phyloP scores from a whole-genome alignment of 2,888 invertebrate species.

The Electrophaes corylata region DNA sequence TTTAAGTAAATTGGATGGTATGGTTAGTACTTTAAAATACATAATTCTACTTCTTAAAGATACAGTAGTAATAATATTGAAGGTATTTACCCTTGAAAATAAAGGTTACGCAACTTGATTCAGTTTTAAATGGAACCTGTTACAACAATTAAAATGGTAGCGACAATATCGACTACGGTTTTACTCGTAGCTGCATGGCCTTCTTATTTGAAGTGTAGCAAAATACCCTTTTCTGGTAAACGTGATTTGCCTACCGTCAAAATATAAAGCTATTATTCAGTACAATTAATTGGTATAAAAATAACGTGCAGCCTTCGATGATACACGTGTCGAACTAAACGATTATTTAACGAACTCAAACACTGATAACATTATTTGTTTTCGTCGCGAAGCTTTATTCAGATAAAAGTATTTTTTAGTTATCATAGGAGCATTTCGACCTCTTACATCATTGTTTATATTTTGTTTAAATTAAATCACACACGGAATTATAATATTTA shows the following conservation, averaged over 20 bases:
- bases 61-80: not conserved
- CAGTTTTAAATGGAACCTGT: slow-evolving; percentile 20
- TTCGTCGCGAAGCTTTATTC: slow-evolving; percentile 44
- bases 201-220: slow-evolving; percentile 1
- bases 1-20: too few relatives aligned
- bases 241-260: not conserved
- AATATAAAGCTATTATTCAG: not conserved
- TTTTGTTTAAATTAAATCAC: slow-evolving; percentile 25
- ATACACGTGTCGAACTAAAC: slow-evolving; percentile 39
- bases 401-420: slow-evolving; percentile 38
- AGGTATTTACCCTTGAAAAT: slow-evolving; percentile 18
- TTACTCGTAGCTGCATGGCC: slow-evolving; percentile 11
- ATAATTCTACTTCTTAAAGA: too few relatives aligned
- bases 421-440: slow-evolving; percentile 39
- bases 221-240: not conserved
- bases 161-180: slow-evolving; percentile 12
- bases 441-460: slow-evolving; percentile 43
- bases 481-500: slow-evolving; percentile 22
- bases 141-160: slow-evolving; percentile 10
- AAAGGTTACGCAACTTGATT: slow-evolving; percentile 26
- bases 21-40: too few relatives aligned
- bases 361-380: slow-evolving; percentile 60
- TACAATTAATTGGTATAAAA: slow-evolving; percentile 13
- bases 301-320: slow-evolving; percentile 16
- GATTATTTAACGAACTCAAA: slow-evolving; percentile 44